Base-by-base conservation (phyloP, 2,797 vertebrate genomes). In the Bufotes viridis region DNA sequence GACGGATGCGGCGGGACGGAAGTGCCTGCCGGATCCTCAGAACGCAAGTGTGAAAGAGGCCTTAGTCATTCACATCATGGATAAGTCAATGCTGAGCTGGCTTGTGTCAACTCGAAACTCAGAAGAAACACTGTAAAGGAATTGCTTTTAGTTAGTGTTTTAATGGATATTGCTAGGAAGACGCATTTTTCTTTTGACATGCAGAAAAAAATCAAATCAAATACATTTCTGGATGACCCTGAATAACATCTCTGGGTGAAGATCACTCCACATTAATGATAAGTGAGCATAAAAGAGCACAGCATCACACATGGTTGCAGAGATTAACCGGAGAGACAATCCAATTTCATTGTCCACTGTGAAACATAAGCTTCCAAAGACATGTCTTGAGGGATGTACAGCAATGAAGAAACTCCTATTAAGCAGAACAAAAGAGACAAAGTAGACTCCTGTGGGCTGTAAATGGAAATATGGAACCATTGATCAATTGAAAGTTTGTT, bases 291-390 rank as follows among this genome's bases (percentile, higher is more conserved):
- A 69, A 55, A 49, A 24, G 51, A 82, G 26, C 82, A 42, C 82
- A 84, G 55, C 15, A 74, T 49, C 29, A 84, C 53, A 84, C 55
- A 74, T 29, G n/a, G 51, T 11, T 14, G 5, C 17, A 7, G 29
- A 74, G 69, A 84, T 84, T 74, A 74, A 58, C 67, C 34, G 24
- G 67, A 84, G 53, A 84, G 53, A 74, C 82, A 84, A 72, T 72
- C 67, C 82, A 84, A 84, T 84, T 84, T 84, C 67, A 72, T 20
- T 84, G 82, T 84, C 82, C 67, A 84, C 67, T 58, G 82, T 29
- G 67, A 84, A 70, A 26, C 67, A 74, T 84, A 24, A 72, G 42
- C 65, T 74, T 84, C 53, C 65, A 24, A 58, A 74, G 82, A 57
- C 53, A n/a, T n/a, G 69, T 34, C 69, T 84, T 84, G 15, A 49